Evolutionary conservation across 2,888 invertebrate genomes (phyloP), one percentile per base, ranked within the genome.

Genomic region (Eretmocerus hayati): DNA sequence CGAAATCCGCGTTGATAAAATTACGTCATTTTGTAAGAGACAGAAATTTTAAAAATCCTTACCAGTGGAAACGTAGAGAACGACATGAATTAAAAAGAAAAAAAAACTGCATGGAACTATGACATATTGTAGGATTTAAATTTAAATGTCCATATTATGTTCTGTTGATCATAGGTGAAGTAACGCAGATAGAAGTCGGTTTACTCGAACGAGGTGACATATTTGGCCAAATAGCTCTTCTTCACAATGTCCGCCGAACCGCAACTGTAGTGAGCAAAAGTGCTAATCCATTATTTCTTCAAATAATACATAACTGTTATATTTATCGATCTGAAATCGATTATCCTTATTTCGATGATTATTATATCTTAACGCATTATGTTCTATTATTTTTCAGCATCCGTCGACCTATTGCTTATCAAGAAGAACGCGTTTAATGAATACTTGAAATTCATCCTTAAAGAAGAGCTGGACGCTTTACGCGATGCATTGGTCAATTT

Each of bases 191-290:
- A 19, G 75, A 78, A 15, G 67, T 79, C 8, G 79, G 78, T 5
- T 62, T 62, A 1, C 74, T 82, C 68, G 74, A 74, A 20, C 55
- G 76, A 1, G 84, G 83, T 0, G 79, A 79, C 45, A 78, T 79
- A 74, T 83, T 84, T 58, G 85, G 84, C 0, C 83, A 84, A 67
- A 77, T 82, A 13, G 80, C 82, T 0, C 64, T 84, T 32, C 63
- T 84, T 43, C 81, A 83, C 56, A 75, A 75, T 20, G 76, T 81
- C 37, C 75, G 75, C 5, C 74, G 84, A 61, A 77, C 79, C 6
- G 80, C 81, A 16, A 83, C 83, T 1, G 76, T 78, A 46, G 75
- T 75, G 8, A 81, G 80, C 22, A 62, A 62, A 62, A 65, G 67
- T 68, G 56, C 22, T 30, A 18, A 40, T 6, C 19, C n/a, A 22